These are phyloP conservation scores for Chlorodrepanis virens DNA, from an alignment of 2,113 vertebrate species.

Conservation along the genomic window DNA sequence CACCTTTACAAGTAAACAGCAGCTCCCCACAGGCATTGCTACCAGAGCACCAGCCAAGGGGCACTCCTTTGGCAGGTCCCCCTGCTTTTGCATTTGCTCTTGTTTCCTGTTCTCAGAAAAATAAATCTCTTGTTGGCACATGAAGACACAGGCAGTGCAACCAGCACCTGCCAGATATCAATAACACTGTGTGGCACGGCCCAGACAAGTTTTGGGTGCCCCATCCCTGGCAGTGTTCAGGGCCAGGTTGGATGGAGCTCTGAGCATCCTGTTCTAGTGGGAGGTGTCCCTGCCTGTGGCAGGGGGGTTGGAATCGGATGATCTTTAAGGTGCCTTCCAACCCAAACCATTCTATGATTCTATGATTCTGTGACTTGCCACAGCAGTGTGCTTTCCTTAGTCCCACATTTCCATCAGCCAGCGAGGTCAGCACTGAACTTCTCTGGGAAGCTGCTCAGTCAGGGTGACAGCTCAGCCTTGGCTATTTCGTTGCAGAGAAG, in stretches of 20 bases:
- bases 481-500: neutral
- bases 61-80: neutral
- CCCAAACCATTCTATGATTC: neutral
- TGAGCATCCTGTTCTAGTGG: neutral
- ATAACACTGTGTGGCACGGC: neutral
- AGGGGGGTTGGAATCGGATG: neutral
- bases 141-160: neutral
- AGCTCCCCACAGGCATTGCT: neutral
- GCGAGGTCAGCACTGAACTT: neutral
- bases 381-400: neutral
- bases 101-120: neutral
- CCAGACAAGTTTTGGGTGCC: neutral
- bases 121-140: neutral
- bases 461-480: neutral
- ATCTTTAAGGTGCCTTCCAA: neutral
- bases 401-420: neutral
- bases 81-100: fast-evolving
- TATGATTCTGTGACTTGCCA: neutral
- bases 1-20: neutral
- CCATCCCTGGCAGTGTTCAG: neutral
- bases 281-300: fast-evolving
- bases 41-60: neutral
- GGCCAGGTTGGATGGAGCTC: neutral
- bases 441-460: neutral
- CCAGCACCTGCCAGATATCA: neutral